Evolutionary conservation across 2,888 invertebrate genomes (phyloP), one percentile per base, ranked within the genome.

Genomic region (Cheilosia scutellata): DNA sequence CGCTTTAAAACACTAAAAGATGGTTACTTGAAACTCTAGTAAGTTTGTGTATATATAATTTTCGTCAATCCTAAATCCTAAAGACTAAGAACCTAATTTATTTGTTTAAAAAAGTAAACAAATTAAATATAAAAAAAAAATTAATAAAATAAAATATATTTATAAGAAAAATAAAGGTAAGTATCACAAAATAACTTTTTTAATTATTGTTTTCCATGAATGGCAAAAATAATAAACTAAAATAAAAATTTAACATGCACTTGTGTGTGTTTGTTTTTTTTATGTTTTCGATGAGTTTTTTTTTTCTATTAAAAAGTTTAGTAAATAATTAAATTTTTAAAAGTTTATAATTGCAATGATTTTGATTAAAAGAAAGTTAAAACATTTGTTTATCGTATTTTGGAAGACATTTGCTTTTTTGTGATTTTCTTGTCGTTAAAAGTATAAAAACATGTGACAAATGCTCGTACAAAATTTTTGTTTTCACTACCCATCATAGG

Each of bases 131-230:
- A 62, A 77, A 33, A 60, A 33, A 62, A 65, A 58, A 20, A 5
- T 51, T 65, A 58, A 65, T 42, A 47, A 63, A 47, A 37, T 20
- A 25, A 51, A 27, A 44, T 47, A 51, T 53, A 49, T 37, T 25
- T 42, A n/a, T n/a, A 58, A 37, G 37, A 37, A 74, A 71, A 78
- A 70, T 57, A 60, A 84, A 75, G n/a, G 27, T 76, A 75, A 27
- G 47, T 84, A 80, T 84, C 84, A 84, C 84, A 84, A 84, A 79
- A 66, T 62, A 79, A 68, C 31, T 57, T 65, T 65, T 63, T 55
- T 40, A 47, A 58, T 27, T 53, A 40, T 31, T 31, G 37, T 51
- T 42, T 29, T 53, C 60, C 60, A 53, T 31, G 40, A 51, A 13
- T 51, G 29, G 55, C 31, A 65, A 63, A 53, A 27, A 53, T 49